Percentiles rank a stretch among this genome's conserved stretches.
These are phyloP conservation scores for Vultur gryphus DNA, from an alignment of 2,797 vertebrate species.

Conservation along the genomic window DNA sequence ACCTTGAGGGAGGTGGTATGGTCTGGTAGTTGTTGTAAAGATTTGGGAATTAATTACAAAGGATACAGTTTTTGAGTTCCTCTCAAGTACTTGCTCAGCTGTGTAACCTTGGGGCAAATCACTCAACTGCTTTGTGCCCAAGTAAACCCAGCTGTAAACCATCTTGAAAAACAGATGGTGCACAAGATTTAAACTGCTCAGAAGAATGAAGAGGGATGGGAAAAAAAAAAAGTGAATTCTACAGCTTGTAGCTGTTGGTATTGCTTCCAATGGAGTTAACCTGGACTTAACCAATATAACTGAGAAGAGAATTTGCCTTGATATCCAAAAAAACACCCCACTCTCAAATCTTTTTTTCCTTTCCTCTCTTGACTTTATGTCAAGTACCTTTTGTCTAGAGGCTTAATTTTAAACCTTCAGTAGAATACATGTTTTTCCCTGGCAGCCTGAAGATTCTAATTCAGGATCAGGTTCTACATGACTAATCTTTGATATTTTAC, in stretches of 20 bases:
- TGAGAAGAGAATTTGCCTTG: not conserved
- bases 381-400: not conserved
- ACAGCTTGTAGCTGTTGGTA: not conserved
- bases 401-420: not conserved
- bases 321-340: not conserved
- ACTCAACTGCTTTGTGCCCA: slow-evolving; percentile 22
- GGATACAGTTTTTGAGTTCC: not conserved
- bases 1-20: not conserved
- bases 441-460: slow-evolving; percentile 17
- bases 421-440: not conserved
- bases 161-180: slow-evolving; percentile 46
- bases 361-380: not conserved
- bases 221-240: not conserved
- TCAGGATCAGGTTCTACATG: slow-evolving; percentile 3
- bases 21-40: not conserved
- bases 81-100: slow-evolving; percentile 20
- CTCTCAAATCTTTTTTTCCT: not conserved
- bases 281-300: not conserved
- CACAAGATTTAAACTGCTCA: not conserved
- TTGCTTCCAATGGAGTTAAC: not conserved
- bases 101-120: slow-evolving; percentile 34
- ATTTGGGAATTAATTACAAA: not conserved
- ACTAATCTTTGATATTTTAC: slow-evolving; percentile 37
- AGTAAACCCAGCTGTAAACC: slow-evolving; percentile 28
- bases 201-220: not conserved